Base-by-base conservation (phyloP, 2,888 invertebrate genomes). In the Phaedon cochleariae region DNA sequence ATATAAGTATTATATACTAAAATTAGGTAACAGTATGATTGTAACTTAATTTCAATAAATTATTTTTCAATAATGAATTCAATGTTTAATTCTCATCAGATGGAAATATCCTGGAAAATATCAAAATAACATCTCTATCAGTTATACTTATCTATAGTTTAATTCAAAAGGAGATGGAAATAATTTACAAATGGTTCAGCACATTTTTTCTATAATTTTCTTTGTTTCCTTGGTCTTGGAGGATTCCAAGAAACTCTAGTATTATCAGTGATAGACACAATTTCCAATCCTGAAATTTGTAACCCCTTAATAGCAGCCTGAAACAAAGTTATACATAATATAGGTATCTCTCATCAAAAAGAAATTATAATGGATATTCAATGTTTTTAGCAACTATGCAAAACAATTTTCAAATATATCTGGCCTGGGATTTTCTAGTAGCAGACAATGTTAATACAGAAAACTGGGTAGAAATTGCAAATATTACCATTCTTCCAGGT, bases 271-370 rank as follows among this genome's bases (percentile, higher is more conserved):
- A 98, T 89, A 5, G 97, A 97, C 17, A 97, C 87, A 72, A 98
- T 91, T 67, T 95, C 89, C 37, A 97, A 80, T 12, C 98, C 98
- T 55, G 92, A 91, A 92, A 97, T 93, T 84, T 96, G 92, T 18
- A 98, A 83, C 0, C 98, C 98, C 85, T 97, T 97, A 51, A 98
- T 90, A 4, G 96, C 90, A 49, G 97, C 90, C 96, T 96, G 85
- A 88, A 62, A 61, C 7, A 52, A 20, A 18, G 34, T 12, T 34
- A 20, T 31, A 26, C 21, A 29, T 46, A 57, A 6, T 72, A 10
- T 72, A 10, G 22, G n/a, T 21, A n/a, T n/a, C n/a, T n/a, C n/a
- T n/a, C n/a, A n/a, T n/a, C n/a, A n/a, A n/a, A n/a, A n/a, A n/a
- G n/a, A n/a, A n/a, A n/a, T n/a, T n/a, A n/a, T n/a, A n/a, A n/a